Base-by-base conservation (phyloP, 2,888 invertebrate species). In the Dioctria linearis region DNA sequence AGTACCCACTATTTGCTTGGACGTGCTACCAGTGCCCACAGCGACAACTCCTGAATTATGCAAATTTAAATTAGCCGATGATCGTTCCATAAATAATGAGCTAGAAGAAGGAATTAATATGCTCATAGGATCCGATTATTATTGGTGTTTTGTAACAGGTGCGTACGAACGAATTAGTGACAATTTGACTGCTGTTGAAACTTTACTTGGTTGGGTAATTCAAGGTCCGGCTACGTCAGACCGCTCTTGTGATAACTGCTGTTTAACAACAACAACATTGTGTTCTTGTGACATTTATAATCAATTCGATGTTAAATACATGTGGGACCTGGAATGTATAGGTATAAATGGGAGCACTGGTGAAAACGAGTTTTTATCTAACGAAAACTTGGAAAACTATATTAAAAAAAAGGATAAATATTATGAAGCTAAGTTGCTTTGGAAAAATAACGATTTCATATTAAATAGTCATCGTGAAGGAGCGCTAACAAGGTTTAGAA, bases 101-200 rank as follows among this genome's bases (percentile, higher is more conserved):
- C 51, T 46, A 39, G 63, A 78, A 39, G 40, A 78, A 6, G 76
- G 76, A 3, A n/a, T 78, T 9, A 46, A 54, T 63, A 5, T 61
- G 25, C 13, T 78, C 4, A 63, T 78, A 43, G 63, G 76, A n/a
- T 61, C 76, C 3, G 13, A 78, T 37, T 43, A 61, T 59, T 78
- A 78, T 46, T 78, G 61, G 61, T 3, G 9, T 5, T 9, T 46
- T 13, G 46, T 78, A 5, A 63, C 63, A 40, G 76, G 63, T 40
- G 43, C 11, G 51, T 42, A 59, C 25, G 9, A 57, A 42, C 76
- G 61, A 11, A 63, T 78, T 39, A 46, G 54, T n/a, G 46, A 78
- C 25, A 13, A 11, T 39, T 49, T 78, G 4, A 13, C 49, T n/a
- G 65, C 78, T 8, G 51, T 51, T 8, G n/a, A 78, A 6, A 78